Evolutionary conservation across 2,888 invertebrate species (phyloP), one percentile per base, ranked within the genome.

Genomic region (Lasioglossum oenotherae): DNA sequence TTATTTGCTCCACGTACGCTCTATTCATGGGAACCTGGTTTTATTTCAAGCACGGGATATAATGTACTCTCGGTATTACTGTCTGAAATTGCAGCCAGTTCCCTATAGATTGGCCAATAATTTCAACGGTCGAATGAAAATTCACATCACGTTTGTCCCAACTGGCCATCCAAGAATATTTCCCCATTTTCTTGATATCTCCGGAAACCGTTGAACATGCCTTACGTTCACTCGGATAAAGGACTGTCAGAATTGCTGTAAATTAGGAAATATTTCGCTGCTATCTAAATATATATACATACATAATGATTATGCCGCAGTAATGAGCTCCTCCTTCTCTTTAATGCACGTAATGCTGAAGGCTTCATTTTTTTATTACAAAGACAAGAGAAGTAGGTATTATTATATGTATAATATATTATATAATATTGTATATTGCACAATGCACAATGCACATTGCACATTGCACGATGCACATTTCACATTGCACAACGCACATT

Each of bases 1-100:
- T 72, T n/a, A 72, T 23, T n/a, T 72, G 31, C 31, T 49, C 75
- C 75, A 69, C 64, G 82, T 84, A 78, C 16, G 1, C 1, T 74
- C 46, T 46, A 73, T 73, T 73, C 79, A 80, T 77, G 27, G 69
- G 76, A 82, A 49, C 69, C 69, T 4, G 53, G 46, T 69, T 85
- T 80, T 79, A 78, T 53, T 83, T 83, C 44, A 79, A 79, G 44
- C 76, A 85, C n/a, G 27, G 69, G 57, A 60, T 71, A 60, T 77
- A 85, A 83, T 80, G 69, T 74, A 85, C 79, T 49, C 64, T 16
- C 73, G 64, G 79, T 83, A 85, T 76, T 83, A 82, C 79, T 76
- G 46, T 31, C 57, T 38, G 57, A 79, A 79, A 76, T 83, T 67
- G 76, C 69, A 71, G 64, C 23, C 71, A 64, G 74, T 46, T 81